Percentiles rank a stretch among this genome's conserved stretches.
Evolutionary conservation across 2,888 invertebrate species (phyloP).

Genomic region (Cinara cedri): DNA sequence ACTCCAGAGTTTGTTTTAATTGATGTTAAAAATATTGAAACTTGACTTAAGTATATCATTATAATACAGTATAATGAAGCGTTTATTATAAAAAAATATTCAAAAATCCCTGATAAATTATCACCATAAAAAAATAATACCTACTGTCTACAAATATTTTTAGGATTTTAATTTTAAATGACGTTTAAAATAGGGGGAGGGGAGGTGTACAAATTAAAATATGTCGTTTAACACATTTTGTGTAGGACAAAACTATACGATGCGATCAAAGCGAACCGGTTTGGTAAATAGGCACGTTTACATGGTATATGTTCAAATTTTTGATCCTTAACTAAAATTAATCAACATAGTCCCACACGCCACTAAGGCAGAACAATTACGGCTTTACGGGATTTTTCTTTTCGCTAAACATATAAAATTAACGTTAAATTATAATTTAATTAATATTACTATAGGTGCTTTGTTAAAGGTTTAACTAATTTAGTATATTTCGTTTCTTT

Average conservation of each 20-base stretch:
- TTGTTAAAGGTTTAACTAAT: too few relatives aligned
- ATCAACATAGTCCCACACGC: constrained; percentile 3
- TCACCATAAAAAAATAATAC: background rate
- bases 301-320: background rate
- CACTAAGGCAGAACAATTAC: background rate
- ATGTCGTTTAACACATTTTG: too few relatives aligned
- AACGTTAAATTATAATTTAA: too few relatives aligned
- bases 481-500: too few relatives aligned
- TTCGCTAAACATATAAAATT: too few relatives aligned
- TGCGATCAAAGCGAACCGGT: background rate
- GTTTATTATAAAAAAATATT: background rate
- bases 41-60: background rate
- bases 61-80: background rate
- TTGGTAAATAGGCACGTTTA: background rate
- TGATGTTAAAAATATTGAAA: background rate
- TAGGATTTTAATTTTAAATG: background rate
- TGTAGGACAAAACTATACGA: background rate
- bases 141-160: background rate
- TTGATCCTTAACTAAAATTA: background rate
- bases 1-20: constrained; percentile 3
- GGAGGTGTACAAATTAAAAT: background rate
- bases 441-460: too few relatives aligned
- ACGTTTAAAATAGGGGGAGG: background rate
- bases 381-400: too few relatives aligned
- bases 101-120: background rate